Percentiles rank a stretch among this genome's conserved stretches.
phyloP scores from a whole-genome alignment of 2,113 vertebrate genomes.

The Isurus oxyrinchus region DNA sequence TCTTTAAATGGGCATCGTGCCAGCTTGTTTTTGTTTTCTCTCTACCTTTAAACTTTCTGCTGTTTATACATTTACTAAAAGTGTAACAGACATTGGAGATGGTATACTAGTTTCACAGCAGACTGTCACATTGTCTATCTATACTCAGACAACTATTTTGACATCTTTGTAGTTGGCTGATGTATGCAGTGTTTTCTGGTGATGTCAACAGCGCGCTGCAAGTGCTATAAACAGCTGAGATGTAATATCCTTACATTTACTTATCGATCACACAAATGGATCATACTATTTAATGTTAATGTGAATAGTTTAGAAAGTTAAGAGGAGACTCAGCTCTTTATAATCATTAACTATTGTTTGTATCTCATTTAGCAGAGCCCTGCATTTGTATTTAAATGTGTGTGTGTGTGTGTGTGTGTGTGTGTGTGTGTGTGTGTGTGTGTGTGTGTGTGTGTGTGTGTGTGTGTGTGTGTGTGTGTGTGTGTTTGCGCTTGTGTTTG shows the following conservation, averaged over 20 bases:
- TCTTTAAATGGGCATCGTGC: not conserved
- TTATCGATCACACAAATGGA: not conserved
- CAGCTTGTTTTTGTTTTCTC: not conserved
- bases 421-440: too few relatives aligned
- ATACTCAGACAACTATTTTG: not conserved
- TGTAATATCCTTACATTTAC: not conserved
- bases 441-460: too few relatives aligned
- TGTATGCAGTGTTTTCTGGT: not conserved
- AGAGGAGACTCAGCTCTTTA: not conserved
- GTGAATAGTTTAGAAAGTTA: not conserved
- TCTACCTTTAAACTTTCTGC: not conserved
- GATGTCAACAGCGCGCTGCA: not conserved
- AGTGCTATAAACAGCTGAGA: not conserved
- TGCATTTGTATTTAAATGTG: not conserved
- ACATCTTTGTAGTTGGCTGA: not conserved
- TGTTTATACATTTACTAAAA: not conserved
- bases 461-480: not conserved
- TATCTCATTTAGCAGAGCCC: not conserved
- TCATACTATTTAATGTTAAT: not conserved
- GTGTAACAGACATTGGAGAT: not conserved
- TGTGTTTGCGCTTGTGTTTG: too few relatives aligned
- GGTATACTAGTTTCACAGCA: not conserved
- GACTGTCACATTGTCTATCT: not conserved
- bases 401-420: not conserved
- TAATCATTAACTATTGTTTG: not conserved